Base-by-base conservation (phyloP, 2,888 invertebrate species). In the Morpho achilles region DNA sequence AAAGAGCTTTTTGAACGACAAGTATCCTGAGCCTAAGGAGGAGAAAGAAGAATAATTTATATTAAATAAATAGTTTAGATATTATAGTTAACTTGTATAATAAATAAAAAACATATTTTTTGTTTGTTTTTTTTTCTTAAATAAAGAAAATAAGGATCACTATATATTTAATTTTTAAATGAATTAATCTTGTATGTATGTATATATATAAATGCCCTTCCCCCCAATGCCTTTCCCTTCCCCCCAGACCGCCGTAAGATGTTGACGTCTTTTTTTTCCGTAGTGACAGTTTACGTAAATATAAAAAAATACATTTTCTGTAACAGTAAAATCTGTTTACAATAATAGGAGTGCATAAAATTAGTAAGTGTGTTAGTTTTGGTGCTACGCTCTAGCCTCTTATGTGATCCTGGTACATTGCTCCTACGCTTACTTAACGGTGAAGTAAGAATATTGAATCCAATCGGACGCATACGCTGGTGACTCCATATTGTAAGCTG, bases 1-100 rank as follows among this genome's bases (percentile, higher is more conserved):
- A 0, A 92, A 93, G 66, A 96, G 95, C 76, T 96, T 96, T 73
- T 82, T 95, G 8, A 92, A 92, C 5, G 94, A 95, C 56, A 92
- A 93, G 74, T 94, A 95, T 82, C 96, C 96, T 0, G 89, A 93
- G 82, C 82, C 86, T 50, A 74, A 74, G 49, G 66, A 54, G 22
- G 80, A 80, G 46, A 70, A 75, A 60, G 73, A 75, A 51, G 68
- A 67, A 49, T 85, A 73, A 47, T 46, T 54, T 44, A 22, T 51
- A 40, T 9, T 42, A n/a, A 49, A 10, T n/a, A 32, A 49, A 44
- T 42, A 57, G 56, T 50, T 41, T 57, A 62, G 51, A 58, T 43
- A 53, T 59, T 65, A 61, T 61, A 71, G 47, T 75, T 74, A n/a
- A 48, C 42, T 59, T 69, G 44, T 67, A 61, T 65, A 60, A 65